phyloP scores from a whole-genome alignment of 2,797 vertebrate genomes.

The Phoeniculus purpureus region DNA sequence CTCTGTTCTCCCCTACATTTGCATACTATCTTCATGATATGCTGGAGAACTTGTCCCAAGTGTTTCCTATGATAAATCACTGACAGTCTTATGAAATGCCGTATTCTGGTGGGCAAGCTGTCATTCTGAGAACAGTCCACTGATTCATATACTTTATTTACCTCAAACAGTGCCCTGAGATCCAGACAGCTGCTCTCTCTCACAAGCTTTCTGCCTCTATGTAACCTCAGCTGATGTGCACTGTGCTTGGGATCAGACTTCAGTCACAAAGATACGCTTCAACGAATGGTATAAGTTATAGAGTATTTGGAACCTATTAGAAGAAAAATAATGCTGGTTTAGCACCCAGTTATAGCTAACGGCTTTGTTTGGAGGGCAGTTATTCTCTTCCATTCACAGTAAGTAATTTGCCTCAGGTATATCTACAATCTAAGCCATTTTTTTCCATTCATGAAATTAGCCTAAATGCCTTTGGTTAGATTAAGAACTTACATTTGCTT shows the following conservation, averaged over 20 bases:
- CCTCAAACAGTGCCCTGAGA: not conserved
- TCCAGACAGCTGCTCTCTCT: accelerated
- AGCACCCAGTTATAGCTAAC: not conserved
- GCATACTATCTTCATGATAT: not conserved
- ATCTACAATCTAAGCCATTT: not conserved
- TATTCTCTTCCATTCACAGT: not conserved
- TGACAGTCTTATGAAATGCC: not conserved
- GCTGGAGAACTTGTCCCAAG: not conserved
- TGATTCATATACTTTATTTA: not conserved
- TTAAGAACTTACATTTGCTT: not conserved
- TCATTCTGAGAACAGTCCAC: not conserved
- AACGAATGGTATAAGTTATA: not conserved
- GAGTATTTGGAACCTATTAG: not conserved
- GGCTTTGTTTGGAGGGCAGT: not conserved
- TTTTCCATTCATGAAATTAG: not conserved
- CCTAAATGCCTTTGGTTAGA: not conserved
- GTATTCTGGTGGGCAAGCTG: not conserved
- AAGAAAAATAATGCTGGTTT: not conserved
- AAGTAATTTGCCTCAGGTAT: not conserved
- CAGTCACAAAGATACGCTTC: not conserved
- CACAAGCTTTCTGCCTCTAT: not conserved
- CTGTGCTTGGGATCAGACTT: not conserved
- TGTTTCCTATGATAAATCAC: not conserved
- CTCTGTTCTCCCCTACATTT: not conserved
- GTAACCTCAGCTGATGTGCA: not conserved